A percentile compares a stretch with the other conserved stretches of the same genome.
Evolutionary conservation across 2,888 invertebrate genomes (phyloP).

Genomic region (Lasioglossum villosulum): DNA sequence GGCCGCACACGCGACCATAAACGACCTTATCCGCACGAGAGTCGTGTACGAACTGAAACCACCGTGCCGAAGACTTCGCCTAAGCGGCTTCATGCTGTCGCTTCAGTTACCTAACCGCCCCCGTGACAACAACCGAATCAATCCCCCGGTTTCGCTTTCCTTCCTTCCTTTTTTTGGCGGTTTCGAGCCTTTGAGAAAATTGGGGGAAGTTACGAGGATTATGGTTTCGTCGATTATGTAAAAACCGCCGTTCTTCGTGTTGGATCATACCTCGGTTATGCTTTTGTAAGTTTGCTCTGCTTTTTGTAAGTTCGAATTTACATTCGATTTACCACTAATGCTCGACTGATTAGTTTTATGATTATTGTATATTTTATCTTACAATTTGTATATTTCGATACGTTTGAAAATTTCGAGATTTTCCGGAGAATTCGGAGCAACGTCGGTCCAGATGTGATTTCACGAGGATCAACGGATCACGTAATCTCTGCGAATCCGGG

Average conservation of each 20-base stretch:
- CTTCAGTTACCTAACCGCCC: constrained; percentile 64
- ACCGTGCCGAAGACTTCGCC: constrained; percentile 12
- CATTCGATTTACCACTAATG: neutral
- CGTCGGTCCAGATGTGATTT: neutral
- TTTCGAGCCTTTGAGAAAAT: neutral
- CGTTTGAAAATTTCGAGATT: neutral
- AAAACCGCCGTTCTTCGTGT: neutral
- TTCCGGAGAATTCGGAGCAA: neutral
- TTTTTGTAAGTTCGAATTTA: no score
- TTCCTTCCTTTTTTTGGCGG: neutral
- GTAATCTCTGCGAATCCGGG: neutral
- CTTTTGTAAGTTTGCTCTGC: no score
- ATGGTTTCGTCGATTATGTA: constrained; percentile 7
- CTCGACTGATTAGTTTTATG: no score
- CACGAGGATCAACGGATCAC: neutral
- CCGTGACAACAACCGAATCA: constrained; percentile 43
- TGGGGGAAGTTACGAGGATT: neutral
- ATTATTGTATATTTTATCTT: no score
- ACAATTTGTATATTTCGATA: no score
- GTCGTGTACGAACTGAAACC: constrained; percentile 54
- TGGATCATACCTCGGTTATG: neutral
- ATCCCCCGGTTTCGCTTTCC: neutral
- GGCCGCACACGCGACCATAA: constrained; percentile 10
- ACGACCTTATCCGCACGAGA: constrained; percentile 46
- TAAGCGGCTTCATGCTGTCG: constrained; percentile 39